Base-by-base conservation (phyloP, 2,797 vertebrate genomes). In the Sternotherus odoratus region DNA sequence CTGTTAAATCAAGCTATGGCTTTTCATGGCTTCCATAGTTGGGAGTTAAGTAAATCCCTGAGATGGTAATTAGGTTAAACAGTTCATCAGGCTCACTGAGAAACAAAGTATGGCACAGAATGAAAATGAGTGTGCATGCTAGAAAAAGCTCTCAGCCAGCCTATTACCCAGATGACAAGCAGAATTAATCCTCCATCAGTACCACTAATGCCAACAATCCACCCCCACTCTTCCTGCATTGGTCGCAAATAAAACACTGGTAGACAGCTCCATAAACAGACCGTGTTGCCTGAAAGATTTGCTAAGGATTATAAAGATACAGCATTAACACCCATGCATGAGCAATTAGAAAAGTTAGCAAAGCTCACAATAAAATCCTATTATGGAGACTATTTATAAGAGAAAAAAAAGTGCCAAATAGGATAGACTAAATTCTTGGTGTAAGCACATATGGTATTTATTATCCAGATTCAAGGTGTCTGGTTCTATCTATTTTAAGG, bases 401-500 rank as follows among this genome's bases (percentile, higher is more conserved):
- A 21, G 4, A 2, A 16, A 17, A 48, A 54, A 56, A 56, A 75
- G 50, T 36, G 69, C 88, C 63, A 50, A 94, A 88, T 3, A 66
- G 69, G 50, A 92, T 74, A 79, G 63, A 90, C 15, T 28, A 77
- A 94, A 86, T 54, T 87, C 66, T 81, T 46, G 80, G 60, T 51
- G 60, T 54, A 91, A 78, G 91, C 84, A 89, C 95, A 96, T 83
- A 51, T 90, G 95, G 85, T 87, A 92, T 87, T 95, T 92, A 97
- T 96, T 96, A 95, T 26, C 54, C 43, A 95, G 78, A 82, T 28
- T 74, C 51, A 84, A 81, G 54, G 95, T 84, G 49, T 96, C 93
- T 90, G 50, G 82, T 94, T 96, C 93, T 95, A 96, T 85, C 94
- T 95, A 88, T 94, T 95, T 94, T 88, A 93, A 86, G 83, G 84